phyloP scores from a whole-genome alignment of 2,797 vertebrate genomes.

The Halcyon badia region DNA sequence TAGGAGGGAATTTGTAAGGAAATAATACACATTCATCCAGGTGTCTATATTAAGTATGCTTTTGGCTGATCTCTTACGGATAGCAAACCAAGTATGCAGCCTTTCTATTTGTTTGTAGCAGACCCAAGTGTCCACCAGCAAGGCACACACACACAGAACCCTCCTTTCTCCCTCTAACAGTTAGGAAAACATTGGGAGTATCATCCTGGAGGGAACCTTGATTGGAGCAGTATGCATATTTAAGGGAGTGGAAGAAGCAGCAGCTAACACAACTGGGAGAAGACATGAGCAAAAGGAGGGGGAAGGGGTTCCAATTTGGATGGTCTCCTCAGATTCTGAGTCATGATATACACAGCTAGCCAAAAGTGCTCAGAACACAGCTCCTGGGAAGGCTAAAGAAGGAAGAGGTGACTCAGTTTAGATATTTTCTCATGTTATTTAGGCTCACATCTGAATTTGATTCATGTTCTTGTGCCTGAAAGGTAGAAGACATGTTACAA shows the following conservation, averaged over 20 bases:
- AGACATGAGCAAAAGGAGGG: neutral
- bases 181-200: neutral
- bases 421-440: constrained; percentile 3
- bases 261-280: neutral
- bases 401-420: neutral
- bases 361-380: neutral
- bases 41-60: neutral
- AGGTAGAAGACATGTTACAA: neutral
- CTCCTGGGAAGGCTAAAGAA: neutral
- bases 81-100: neutral
- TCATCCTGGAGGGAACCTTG: neutral
- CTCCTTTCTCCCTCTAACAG: neutral
- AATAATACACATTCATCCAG: neutral
- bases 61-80: neutral
- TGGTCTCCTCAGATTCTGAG: neutral
- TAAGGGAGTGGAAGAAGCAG: neutral
- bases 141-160: accelerated
- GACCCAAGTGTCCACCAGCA: neutral
- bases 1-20: neutral
- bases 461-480: neutral
- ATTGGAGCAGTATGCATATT: neutral
- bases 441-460: neutral
- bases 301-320: neutral
- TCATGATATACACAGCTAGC: neutral
- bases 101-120: neutral